Evolutionary conservation across 2,113 vertebrate species (phyloP), one percentile per base, ranked within the genome.

Genomic region (Nettapus auritus): DNA sequence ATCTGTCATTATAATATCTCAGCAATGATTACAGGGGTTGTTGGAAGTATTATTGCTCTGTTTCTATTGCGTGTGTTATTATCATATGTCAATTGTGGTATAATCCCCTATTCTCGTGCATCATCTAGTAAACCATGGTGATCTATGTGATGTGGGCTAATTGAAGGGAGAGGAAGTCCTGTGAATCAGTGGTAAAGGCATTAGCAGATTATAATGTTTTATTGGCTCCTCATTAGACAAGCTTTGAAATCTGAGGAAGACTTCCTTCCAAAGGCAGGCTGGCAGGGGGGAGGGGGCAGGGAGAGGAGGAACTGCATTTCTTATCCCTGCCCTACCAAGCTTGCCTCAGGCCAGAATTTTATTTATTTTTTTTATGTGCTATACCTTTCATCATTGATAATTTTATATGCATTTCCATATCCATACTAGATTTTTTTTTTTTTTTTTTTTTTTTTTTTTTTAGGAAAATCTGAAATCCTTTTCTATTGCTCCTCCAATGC

Each of bases 91-190:
- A 86, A 0, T 48, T 92, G 80, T 76, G 36, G 53, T 52, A 38
- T 86, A 88, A 84, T 78, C 29, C 52, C 38, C n/a, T 66, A 20
- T 83, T 57, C 64, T 88, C 13, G 0, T 59, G 64, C 48, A 40
- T 50, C 4, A 1, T 71, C 56, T 90, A 13, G 64, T 77, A 86
- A 90, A 81, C 56, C 52, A 13, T 13, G 34, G 66, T 64, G 59
- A 89, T 92, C 66, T 84, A 2, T 78, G 52, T 71, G 64, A 82
- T 87, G 85, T 44, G 48, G 79, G 64, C 86, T 91, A 96, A 93
- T 74, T 88, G 85, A 91, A 96, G 82, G 52, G 76, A 95, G 87
- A 88, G 82, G 50, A 91, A 79, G 82, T 90, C 69, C 60, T 88
- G 42, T 2, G 36, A 88, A 84, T 90, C 57, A 40, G 29, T 1